Evolutionary conservation across 2,888 invertebrate species (phyloP).

Genomic region (Agrochola lychnidis): DNA sequence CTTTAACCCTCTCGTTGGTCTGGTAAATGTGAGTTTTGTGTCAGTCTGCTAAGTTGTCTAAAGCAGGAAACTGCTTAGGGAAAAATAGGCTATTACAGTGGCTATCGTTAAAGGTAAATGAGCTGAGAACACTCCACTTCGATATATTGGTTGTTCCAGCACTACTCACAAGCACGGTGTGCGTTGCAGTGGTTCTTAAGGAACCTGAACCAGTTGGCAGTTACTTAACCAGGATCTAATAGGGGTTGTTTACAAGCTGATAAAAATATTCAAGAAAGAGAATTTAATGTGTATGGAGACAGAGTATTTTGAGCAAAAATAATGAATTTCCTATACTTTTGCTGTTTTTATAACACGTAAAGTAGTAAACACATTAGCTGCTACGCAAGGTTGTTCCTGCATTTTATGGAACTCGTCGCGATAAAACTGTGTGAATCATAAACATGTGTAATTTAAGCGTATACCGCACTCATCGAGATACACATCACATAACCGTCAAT

Average conservation of each 20-base stretch:
- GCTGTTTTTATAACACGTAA: constrained; percentile 26
- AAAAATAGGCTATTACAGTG: not conserved
- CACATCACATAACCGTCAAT: constrained; percentile 65
- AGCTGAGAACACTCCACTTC: not conserved
- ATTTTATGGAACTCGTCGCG: constrained; percentile 62
- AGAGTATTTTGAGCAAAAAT: not conserved
- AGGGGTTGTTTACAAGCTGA: constrained; percentile 2
- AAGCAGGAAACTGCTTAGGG: not conserved
- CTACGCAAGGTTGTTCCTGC: constrained; percentile 67
- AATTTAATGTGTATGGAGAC: not conserved
- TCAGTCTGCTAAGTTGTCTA: not conserved
- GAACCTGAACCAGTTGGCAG: not conserved
- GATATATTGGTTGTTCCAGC: not conserved
- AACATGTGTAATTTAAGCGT: constrained; percentile 62
- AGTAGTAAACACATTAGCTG: constrained; percentile 55
- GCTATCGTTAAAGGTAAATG: not conserved
- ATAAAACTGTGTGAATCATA: constrained; percentile 69
- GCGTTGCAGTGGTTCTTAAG: not conserved
- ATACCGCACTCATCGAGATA: constrained; percentile 63
- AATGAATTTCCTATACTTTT: constrained; percentile 23
- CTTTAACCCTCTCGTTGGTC: constrained; percentile 52
- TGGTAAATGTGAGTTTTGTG: constrained; percentile 1
- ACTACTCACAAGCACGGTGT: too few relatives aligned
- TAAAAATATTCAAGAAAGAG: not conserved
- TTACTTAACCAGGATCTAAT: not conserved